Conservation (phyloP, 2,113 vertebrate genomes). For the Sus scrofa region DNA sequence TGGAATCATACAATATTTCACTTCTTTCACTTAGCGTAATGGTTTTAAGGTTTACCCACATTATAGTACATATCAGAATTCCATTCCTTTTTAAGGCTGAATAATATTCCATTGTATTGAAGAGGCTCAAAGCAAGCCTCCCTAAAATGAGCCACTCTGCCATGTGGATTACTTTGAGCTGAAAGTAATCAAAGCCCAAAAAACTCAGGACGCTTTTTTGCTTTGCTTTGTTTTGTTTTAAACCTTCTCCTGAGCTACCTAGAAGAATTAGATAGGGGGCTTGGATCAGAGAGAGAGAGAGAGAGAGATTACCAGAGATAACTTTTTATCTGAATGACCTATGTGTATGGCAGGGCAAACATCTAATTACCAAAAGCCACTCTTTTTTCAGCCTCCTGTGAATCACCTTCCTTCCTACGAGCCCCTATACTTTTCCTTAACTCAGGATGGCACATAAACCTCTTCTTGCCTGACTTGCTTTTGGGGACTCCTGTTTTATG, state of each 20-base stretch:
- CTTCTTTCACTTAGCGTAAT: conserved; percentile 23
- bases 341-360: neutral
- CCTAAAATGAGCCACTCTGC: neutral
- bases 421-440: neutral
- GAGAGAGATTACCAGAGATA: neutral
- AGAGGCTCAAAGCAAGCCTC: neutral
- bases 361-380: neutral
- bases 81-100: neutral
- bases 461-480: neutral
- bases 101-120: neutral
- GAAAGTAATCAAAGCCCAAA: neutral
- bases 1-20: neutral
- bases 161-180: neutral
- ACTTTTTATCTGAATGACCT: neutral
- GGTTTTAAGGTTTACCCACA: neutral
- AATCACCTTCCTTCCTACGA: neutral
- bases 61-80: neutral
- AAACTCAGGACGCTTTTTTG: neutral
- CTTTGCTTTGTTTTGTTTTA: neutral
- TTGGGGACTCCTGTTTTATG: neutral
- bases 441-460: neutral
- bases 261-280: neutral
- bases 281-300: neutral
- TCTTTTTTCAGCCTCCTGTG: neutral
- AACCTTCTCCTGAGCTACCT: neutral